Conservation (phyloP, 1,140 invertebrate species). For the Drosophila sp. region DNA sequence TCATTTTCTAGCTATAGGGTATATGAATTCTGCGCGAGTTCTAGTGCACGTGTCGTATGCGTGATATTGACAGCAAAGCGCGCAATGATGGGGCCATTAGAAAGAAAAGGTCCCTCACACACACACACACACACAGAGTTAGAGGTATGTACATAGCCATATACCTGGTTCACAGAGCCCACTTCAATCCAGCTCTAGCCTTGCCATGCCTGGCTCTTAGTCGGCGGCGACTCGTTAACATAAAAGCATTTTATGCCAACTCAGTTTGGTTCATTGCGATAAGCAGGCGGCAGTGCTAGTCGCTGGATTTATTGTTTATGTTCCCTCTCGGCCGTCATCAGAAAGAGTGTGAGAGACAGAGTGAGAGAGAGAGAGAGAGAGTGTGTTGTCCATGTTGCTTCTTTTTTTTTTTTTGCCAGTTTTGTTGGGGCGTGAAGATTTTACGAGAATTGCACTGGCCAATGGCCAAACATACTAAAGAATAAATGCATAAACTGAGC, state of each 20-base stretch:
- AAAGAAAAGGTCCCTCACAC: background rate
- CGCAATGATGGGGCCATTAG: constrained; percentile 8
- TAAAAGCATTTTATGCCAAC: constrained; percentile 3
- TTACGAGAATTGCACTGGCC: constrained; percentile 32
- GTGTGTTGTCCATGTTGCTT: constrained; percentile 1
- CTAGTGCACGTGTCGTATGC: constrained; percentile 16
- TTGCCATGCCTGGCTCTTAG: constrained; percentile 1
- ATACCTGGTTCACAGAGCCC: constrained; percentile 14
- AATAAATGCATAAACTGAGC: constrained; percentile 4
- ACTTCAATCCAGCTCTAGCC: background rate
- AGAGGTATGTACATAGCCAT: constrained; percentile 4
- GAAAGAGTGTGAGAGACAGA: too few relatives aligned
- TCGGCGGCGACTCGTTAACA: constrained; percentile 11
- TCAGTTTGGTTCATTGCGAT: constrained; percentile 28
- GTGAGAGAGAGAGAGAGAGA: too few relatives aligned
- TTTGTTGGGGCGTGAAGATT: constrained; percentile 32
- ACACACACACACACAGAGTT: background rate
- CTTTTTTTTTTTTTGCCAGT: background rate
- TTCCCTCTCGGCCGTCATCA: constrained; percentile 19
- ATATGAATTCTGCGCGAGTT: constrained; percentile 2
- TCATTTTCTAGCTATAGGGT: constrained; percentile 19
- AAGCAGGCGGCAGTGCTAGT: constrained; percentile 20
- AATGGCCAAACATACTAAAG: constrained; percentile 16
- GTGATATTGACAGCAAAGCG: constrained; percentile 27
- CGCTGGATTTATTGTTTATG: constrained; percentile 31